These are phyloP conservation scores for Chironomus riparius DNA, from an alignment of 2,888 invertebrate genomes.

Conservation along the genomic window DNA sequence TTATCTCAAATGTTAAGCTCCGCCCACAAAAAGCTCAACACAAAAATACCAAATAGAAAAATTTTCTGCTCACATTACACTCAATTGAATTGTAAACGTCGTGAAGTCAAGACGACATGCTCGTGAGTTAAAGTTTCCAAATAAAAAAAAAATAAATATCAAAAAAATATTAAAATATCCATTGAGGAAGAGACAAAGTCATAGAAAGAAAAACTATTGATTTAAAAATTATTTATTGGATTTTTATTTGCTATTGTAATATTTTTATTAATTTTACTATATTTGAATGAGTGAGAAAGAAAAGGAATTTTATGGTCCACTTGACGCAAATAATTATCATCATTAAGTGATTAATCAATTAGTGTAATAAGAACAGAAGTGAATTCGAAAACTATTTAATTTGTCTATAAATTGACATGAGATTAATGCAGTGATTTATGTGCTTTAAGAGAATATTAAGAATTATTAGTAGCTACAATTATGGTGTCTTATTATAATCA, in stretches of 20 bases:
- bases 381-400: background rate
- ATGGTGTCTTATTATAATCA: constrained; percentile 71
- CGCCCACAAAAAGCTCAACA: background rate
- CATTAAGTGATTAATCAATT: background rate
- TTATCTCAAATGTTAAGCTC: background rate
- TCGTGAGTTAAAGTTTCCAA: background rate
- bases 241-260: background rate
- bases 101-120: background rate
- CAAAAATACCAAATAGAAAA: background rate
- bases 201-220: background rate
- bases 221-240: background rate
- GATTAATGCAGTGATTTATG: background rate
- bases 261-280: background rate
- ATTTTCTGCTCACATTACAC: background rate
- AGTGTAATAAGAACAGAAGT: background rate
- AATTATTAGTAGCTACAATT: background rate
- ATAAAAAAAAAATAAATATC: background rate
- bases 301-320: background rate
- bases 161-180: background rate
- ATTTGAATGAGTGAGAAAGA: background rate
- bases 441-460: background rate
- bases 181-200: background rate
- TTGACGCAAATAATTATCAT: background rate
- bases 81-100: background rate
- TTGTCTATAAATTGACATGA: background rate